Conservation (phyloP, 92 coral and sea anemone genomes). For the Paragorgia papillata region DNA sequence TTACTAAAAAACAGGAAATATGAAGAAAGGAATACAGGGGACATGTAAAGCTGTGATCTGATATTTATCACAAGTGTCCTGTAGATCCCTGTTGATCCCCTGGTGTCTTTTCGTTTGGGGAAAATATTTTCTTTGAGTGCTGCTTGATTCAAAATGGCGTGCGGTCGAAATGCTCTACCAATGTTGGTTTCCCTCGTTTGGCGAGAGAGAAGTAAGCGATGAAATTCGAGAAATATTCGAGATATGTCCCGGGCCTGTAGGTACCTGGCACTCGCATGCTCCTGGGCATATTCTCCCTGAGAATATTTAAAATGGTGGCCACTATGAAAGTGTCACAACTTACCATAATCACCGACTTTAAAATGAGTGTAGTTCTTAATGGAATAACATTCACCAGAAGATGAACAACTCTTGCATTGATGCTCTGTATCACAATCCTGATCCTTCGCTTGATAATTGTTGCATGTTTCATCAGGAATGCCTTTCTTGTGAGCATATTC, state of each 20-base stretch:
- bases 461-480: constrained; percentile 97
- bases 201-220: constrained; percentile 79
- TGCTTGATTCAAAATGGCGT: constrained; percentile 33
- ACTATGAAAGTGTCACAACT: no score
- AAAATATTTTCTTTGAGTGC: neutral
- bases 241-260: no score
- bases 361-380: constrained; percentile 77
- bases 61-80: neutral
- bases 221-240: constrained; percentile 94
- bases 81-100: neutral
- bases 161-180: constrained; percentile 28
- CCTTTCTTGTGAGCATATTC: constrained; percentile 75
- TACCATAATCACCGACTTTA: constrained; percentile 96
- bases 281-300: no score
- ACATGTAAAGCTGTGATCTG: neutral
- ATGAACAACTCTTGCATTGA: constrained; percentile 84
- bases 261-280: no score
- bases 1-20: no score
- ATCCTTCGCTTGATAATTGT: constrained; percentile 94
- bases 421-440: constrained; percentile 70
- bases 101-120: neutral
- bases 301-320: no score
- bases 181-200: constrained; percentile 29
- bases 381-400: constrained; percentile 69
- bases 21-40: neutral